A percentile compares a stretch with the other conserved stretches of the same genome.
These are phyloP conservation scores for Dorcus parallelipipedus DNA, from an alignment of 2,888 invertebrate species.

Conservation along the genomic window DNA sequence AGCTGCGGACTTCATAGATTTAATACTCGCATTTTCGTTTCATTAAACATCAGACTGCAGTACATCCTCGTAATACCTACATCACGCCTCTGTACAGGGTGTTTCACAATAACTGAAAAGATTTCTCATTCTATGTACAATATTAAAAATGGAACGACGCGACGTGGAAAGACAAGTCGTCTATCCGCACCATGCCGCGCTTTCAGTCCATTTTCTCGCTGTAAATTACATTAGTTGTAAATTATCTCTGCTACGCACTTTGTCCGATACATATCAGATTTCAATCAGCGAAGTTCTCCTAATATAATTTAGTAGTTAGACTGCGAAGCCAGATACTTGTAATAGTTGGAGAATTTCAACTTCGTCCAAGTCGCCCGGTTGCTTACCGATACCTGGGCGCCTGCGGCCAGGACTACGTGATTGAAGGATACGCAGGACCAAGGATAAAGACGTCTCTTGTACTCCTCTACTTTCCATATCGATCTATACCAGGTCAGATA, in stretches of 20 bases:
- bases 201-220: not conserved
- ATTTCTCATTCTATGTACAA: too few species aligned
- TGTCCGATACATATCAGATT: conserved; percentile 19
- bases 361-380: not conserved
- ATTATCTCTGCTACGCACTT: conserved; percentile 24
- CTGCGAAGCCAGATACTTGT: not conserved
- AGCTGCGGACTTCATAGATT: not conserved
- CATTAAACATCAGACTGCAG: not conserved
- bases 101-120: too few species aligned
- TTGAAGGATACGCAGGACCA: not conserved
- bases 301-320: conserved; percentile 29
- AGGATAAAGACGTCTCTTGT: not conserved
- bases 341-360: not conserved
- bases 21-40: not conserved
- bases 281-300: conserved; percentile 27
- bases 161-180: too few species aligned
- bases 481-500: not conserved
- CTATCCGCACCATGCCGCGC: too few species aligned
- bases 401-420: not conserved
- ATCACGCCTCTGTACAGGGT: too few species aligned
- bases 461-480: not conserved
- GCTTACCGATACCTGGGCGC: not conserved
- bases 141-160: too few species aligned
- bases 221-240: conserved; percentile 18
- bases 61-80: too few species aligned